Evolutionary conservation across 2,888 invertebrate genomes (phyloP).

Genomic region (Trichogramma evanescens): DNA sequence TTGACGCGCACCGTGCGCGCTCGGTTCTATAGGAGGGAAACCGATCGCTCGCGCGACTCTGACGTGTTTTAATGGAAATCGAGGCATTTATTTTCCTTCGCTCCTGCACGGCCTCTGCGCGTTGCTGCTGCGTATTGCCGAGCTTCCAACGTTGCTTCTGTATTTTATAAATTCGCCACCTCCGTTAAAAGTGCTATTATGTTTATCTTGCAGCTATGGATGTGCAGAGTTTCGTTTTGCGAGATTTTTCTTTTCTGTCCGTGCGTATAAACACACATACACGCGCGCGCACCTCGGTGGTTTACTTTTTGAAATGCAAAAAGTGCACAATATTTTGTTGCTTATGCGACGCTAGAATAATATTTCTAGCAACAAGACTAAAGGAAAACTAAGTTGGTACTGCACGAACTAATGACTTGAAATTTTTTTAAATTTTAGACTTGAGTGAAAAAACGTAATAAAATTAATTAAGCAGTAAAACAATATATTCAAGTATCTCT

Average conservation of each 20-base stretch:
- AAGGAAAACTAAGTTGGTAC: no score
- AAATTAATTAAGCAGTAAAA: conserved; percentile 1
- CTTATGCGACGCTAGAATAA: no score
- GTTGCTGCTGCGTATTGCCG: no score
- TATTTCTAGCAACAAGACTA: no score
- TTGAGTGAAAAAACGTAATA: background rate
- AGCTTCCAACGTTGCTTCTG: background rate
- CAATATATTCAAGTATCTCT: background rate
- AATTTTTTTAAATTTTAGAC: no score
- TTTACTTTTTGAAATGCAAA: no score
- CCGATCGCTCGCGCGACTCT: background rate
- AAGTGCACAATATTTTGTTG: no score
- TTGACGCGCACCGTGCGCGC: background rate
- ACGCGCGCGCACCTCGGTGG: background rate
- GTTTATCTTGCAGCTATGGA: background rate
- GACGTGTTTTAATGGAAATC: conserved; percentile 1
- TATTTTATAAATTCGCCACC: background rate
- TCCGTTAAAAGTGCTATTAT: background rate
- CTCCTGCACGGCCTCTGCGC: no score
- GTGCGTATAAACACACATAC: background rate
- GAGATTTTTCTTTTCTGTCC: background rate
- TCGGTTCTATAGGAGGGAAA: background rate
- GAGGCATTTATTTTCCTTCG: conserved; percentile 1
- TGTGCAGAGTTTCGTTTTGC: no score
- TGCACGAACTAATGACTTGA: no score